phyloP scores from a whole-genome alignment of 2,797 vertebrate genomes.

The Perodicticus potto region DNA sequence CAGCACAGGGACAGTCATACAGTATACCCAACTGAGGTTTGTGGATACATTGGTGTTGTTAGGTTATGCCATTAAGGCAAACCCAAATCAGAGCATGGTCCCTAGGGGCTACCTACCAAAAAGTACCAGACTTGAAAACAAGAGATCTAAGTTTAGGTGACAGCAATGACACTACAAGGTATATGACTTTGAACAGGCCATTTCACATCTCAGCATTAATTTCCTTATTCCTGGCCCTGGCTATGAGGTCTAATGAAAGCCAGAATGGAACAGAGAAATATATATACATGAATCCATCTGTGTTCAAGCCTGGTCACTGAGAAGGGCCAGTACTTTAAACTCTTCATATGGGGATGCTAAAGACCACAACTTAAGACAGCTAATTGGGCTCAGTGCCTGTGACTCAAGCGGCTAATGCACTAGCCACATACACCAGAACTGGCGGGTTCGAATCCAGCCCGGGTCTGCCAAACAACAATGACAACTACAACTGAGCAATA shows the following conservation, averaged over 20 bases:
- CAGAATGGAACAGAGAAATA: conserved; percentile 8
- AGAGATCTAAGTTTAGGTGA: not conserved
- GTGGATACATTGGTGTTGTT: not conserved
- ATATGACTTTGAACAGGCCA: not conserved
- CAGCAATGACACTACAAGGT: not conserved
- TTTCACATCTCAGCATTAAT: conserved; percentile 37
- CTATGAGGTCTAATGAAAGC: conserved; percentile 50
- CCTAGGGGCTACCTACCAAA: not conserved
- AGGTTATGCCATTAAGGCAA: not conserved
- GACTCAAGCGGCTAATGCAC: no score
- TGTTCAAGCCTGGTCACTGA: conserved; percentile 65
- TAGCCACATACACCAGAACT: no score
- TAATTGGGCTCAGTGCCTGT: not conserved
- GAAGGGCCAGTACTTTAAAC: conserved; percentile 61
- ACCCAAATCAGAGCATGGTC: not conserved
- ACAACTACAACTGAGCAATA: no score
- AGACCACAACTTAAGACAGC: conserved; percentile 56
- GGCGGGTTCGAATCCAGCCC: no score
- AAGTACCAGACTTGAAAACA: not conserved
- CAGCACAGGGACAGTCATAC: not conserved
- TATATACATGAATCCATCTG: conserved; percentile 25
- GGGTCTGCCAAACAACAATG: no score
- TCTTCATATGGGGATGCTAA: conserved; percentile 78
- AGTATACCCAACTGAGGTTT: not conserved
- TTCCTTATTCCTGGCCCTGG: conserved; percentile 18